Conservation (phyloP, 2,113 vertebrate species). For the Equus quagga region DNA sequence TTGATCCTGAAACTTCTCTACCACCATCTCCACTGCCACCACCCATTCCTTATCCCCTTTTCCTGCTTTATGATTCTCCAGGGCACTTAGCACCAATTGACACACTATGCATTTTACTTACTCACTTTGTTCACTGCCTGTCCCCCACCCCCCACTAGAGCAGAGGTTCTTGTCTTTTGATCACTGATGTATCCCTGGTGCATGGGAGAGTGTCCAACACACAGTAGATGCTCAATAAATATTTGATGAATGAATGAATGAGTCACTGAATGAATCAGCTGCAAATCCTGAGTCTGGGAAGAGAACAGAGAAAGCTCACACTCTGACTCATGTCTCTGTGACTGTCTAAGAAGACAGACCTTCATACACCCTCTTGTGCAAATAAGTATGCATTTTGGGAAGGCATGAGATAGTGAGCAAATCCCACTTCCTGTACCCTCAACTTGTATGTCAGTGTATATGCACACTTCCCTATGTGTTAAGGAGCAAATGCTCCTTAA, state of each 20-base stretch:
- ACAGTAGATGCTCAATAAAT: constrained; percentile 24
- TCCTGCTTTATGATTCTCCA: constrained; percentile 10
- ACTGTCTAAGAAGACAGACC: constrained; percentile 5
- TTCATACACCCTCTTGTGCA: neutral
- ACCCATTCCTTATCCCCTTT: neutral
- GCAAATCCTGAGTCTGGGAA: constrained; percentile 32
- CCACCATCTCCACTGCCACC: neutral
- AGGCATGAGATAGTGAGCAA: neutral
- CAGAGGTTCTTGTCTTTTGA: constrained; percentile 46
- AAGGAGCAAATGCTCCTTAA: neutral
- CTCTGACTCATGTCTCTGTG: neutral
- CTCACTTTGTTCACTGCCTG: constrained; percentile 22
- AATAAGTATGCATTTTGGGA: neutral
- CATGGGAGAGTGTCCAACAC: neutral
- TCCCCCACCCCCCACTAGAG: neutral
- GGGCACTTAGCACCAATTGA: neutral
- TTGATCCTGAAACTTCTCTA: neutral
- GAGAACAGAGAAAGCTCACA: neutral
- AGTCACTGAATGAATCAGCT: neutral
- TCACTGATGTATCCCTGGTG: neutral
- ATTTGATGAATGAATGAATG: constrained; percentile 22
- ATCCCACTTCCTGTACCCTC: neutral
- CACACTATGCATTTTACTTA: neutral
- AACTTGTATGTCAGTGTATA: neutral
- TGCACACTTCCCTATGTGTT: neutral